Conservation (phyloP, 2,113 vertebrate species). For the Gopherus flavomarginatus region DNA sequence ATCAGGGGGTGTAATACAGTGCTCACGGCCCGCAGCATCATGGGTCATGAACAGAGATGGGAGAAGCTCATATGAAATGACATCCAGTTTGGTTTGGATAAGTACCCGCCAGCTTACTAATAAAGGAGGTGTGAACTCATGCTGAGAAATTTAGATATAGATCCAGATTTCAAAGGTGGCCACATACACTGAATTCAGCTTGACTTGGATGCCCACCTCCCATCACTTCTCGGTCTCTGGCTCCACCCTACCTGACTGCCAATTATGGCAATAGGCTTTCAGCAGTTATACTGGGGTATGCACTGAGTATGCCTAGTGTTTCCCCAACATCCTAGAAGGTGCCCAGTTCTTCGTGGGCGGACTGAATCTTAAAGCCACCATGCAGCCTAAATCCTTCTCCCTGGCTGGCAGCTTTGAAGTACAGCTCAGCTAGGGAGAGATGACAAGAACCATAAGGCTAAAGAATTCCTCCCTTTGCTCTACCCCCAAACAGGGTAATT, state of each 20-base stretch:
- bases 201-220: background rate
- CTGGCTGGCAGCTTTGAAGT: background rate
- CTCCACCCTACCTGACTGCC: accelerated
- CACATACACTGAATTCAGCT: background rate
- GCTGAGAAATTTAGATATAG: background rate
- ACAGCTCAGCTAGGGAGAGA: background rate
- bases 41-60: background rate
- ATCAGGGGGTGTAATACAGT: too few species aligned
- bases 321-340: background rate
- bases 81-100: background rate
- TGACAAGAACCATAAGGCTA: background rate
- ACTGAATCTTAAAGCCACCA: background rate
- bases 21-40: background rate
- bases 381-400: background rate
- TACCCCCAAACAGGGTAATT: background rate
- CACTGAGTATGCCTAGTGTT: background rate
- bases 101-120: background rate
- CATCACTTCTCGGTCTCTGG: background rate
- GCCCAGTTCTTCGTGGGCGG: background rate
- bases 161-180: background rate
- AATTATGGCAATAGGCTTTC: accelerated
- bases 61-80: background rate
- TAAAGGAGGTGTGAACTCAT: background rate
- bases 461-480: background rate
- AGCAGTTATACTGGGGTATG: background rate